Evolutionary conservation across 2,797 vertebrate genomes (phyloP), one percentile per base, ranked within the genome.

Genomic region (Pipistrellus nathusii): DNA sequence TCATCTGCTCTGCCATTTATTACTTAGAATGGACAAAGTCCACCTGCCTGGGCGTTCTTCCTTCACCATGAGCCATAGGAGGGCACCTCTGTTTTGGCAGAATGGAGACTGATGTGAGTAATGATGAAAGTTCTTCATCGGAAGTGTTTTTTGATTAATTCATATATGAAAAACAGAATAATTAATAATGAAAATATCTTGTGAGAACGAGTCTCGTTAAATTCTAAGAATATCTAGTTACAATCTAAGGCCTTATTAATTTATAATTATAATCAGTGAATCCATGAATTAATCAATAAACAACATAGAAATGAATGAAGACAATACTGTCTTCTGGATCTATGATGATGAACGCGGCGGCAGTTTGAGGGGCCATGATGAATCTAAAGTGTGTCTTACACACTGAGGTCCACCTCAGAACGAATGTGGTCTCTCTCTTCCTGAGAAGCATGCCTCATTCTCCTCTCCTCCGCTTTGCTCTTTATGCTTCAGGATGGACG

Each of bases 381-480:
- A 41, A 41, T 7, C 38, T 41, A 41, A 41, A 41, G 38, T 41
- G 38, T 41, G 38, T 41, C 6, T 41, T 41, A 6, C 38, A 41
- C 38, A 55, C 78, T 72, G 83, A 76, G 69, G 73, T 14, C 76
- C 89, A 20, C 0, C 30, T 20, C 15, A 5, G n/a, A 17, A 46
- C 23, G 21, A 17, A 1, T 1, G 2, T 38, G 2, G 9, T 11
- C 27, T 32, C 41, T 8, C 77, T 17, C 41, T 25, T 14, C 25
- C 2, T 9, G 30, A 2, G 7, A 18, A 77, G 73, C 30, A 6
- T n/a, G 23, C 18, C 64, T 72, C 30, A 1, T 15, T 23, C n/a
- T 53, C 8, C 14, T 2, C 0, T 14, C 3, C 1, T 2, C 21
- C 38, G 9, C 38, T 41, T 14, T 66, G 32, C 48, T 35, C n/a